phyloP scores from a whole-genome alignment of 2,797 vertebrate genomes.

The Arnoldichthys spilopterus region DNA sequence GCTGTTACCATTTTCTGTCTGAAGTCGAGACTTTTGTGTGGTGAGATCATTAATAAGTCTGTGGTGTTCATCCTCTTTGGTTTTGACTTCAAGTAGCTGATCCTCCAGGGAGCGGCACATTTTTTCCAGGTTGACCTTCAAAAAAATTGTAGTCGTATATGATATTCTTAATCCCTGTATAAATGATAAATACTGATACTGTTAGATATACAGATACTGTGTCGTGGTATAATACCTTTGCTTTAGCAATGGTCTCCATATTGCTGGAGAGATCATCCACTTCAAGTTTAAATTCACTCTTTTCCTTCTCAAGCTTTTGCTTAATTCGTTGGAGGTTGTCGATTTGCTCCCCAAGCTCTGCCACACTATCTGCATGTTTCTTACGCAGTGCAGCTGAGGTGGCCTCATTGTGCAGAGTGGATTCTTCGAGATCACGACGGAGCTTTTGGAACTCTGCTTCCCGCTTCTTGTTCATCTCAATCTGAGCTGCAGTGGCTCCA shows the following conservation, averaged over 20 bases:
- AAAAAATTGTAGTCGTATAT: conserved; percentile 35
- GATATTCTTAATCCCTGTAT: not conserved
- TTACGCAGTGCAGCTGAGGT: conserved; percentile 69
- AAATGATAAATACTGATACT: too few species aligned
- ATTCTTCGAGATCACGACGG: conserved; percentile 75
- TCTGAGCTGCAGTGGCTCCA: conserved; percentile 76
- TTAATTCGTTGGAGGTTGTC: conserved; percentile 80
- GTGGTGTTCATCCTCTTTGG: conserved; percentile 71
- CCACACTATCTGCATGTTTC: conserved; percentile 75
- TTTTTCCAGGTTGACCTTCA: conserved; percentile 78
- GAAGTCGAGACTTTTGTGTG: conserved; percentile 79
- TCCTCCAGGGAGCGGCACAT: conserved; percentile 70
- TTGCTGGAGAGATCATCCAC: conserved; percentile 71
- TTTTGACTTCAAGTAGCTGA: conserved; percentile 72
- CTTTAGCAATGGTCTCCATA: conserved; percentile 28
- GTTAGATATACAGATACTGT: not conserved
- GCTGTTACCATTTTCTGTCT: conserved; percentile 77
- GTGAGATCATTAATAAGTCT: conserved; percentile 74
- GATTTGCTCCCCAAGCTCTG: conserved; percentile 77
- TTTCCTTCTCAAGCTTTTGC: conserved; percentile 82
- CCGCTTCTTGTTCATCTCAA: conserved; percentile 78
- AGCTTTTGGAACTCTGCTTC: conserved; percentile 80
- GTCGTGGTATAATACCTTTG: conserved; percentile 12
- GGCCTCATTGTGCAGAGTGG: conserved; percentile 77
- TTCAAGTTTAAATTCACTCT: conserved; percentile 82